A percentile compares a stretch with the other conserved stretches of the same genome.
These are phyloP conservation scores for Camponotus floridanus DNA, from an alignment of 1,140 invertebrate species.

Conservation along the genomic window DNA sequence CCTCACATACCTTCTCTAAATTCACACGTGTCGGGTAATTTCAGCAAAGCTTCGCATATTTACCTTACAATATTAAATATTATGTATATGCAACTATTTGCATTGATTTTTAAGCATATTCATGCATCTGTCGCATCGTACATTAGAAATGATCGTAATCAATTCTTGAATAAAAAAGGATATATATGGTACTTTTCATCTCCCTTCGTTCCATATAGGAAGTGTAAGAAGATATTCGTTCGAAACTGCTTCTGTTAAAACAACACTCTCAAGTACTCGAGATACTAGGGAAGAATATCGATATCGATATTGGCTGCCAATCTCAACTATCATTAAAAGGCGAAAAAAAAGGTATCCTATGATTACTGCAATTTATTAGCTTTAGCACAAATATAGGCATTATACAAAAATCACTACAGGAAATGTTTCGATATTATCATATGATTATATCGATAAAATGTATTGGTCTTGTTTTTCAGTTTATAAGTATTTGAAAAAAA, in stretches of 20 bases:
- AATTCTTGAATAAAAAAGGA: slow-evolving; percentile 12
- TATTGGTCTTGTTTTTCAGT: neutral
- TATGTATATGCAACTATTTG: neutral
- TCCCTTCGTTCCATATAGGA: slow-evolving; percentile 55
- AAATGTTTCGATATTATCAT: slow-evolving; percentile 28
- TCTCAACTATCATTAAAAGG: slow-evolving; percentile 69
- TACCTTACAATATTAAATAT: neutral
- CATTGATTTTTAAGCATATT: neutral
- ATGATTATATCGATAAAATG: neutral
- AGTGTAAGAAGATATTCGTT: slow-evolving; percentile 71
- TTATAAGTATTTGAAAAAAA: neutral
- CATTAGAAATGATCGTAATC: slow-evolving; percentile 4
- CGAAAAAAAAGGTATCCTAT: slow-evolving; percentile 48
- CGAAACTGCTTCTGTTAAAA: slow-evolving; percentile 69
- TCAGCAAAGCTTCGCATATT: slow-evolving; percentile 19
- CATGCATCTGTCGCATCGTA: neutral
- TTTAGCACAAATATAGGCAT: neutral
- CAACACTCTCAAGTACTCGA: slow-evolving; percentile 68
- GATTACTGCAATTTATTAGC: slow-evolving; percentile 51
- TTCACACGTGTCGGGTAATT: slow-evolving; percentile 4
- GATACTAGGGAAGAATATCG: slow-evolving; percentile 59
- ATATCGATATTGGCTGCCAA: slow-evolving; percentile 65
- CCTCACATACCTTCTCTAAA: neutral
- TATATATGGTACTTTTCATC: slow-evolving; percentile 37
- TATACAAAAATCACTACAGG: slow-evolving; percentile 37